Percentiles rank a stretch among this genome's conserved stretches.
Evolutionary conservation across 2,797 vertebrate species (phyloP).

Genomic region (Lepilemur ruficaudatus): DNA sequence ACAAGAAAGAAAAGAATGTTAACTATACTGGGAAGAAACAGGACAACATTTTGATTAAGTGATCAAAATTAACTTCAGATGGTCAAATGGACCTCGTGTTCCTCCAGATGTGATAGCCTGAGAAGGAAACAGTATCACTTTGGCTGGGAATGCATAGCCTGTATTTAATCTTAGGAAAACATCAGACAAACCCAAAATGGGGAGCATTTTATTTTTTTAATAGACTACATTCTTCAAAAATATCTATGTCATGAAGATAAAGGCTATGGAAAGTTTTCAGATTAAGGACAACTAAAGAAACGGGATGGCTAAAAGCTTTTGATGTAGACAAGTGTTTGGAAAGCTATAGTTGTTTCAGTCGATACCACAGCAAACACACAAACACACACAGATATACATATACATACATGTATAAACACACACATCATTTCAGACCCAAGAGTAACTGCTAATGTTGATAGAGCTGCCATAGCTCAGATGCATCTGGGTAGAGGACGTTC

Average conservation of each 20-base stretch:
- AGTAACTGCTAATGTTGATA: background rate
- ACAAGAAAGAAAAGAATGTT: background rate
- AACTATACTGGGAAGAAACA: background rate
- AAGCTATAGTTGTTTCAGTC: background rate
- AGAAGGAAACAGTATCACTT: background rate
- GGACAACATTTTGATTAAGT: background rate
- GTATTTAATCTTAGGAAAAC: background rate
- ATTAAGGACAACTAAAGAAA: slow-evolving; percentile 32
- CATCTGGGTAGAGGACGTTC: background rate
- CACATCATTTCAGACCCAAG: background rate
- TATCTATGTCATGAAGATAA: background rate
- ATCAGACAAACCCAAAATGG: background rate
- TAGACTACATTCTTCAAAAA: background rate
- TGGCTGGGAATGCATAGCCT: background rate
- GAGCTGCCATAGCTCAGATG: background rate
- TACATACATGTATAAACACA: background rate
- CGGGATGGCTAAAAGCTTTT: background rate
- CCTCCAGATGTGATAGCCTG: background rate
- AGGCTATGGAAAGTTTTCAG: background rate
- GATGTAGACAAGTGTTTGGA: background rate
- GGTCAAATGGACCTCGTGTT: background rate
- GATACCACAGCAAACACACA: background rate
- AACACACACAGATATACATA: background rate
- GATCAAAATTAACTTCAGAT: slow-evolving; percentile 24
- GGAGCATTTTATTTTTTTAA: background rate